Evolutionary conservation across 2,113 vertebrate species (phyloP), one percentile per base, ranked within the genome.

Genomic region (Dermatemys mawii): DNA sequence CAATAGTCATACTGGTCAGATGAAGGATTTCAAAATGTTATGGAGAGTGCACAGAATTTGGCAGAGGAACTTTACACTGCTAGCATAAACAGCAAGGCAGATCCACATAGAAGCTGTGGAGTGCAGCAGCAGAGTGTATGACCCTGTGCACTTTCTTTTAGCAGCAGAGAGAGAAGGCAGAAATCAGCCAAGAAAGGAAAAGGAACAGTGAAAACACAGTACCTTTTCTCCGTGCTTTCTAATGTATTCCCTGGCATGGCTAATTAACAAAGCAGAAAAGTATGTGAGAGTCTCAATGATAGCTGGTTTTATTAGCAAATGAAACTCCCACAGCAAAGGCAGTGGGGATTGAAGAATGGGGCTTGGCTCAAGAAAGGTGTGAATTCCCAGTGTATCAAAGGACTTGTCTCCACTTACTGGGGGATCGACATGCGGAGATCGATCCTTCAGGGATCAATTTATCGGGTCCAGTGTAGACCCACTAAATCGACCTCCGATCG

Each of bases 301-400:
- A 41, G 32, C 35, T 41, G 4, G 13, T 88, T 95, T 92, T 93
- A 84, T 55, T 76, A 63, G 27, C 46, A 35, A 2, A 1, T 79
- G 87, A 90, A 94, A 84, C 32, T n/a, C 27, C 63, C 73, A n/a
- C 79, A 82, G 86, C 38, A 90, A 57, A 86, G 27, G 51, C 26
- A 49, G 41, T 79, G 73, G 83, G 83, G 46, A 78, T 3, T 91
- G 50, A 89, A 57, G 57, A 88, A 57, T 35, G 26, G 46, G 70
- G 11, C 54, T 92, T 76, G 67, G 75, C 8, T 87, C 84, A 75
- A 81, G 44, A 70, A 89, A 57, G 24, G 17, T 35, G 10, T n/a
- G 21, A 24, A 88, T 86, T 94, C 55, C 70, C 54, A 83, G 50
- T 57, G 89, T 46, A 50, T 32, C 21, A 8, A 53, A 53, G 21